Conservation (phyloP, 2,113 vertebrate genomes). For the Theristicus caerulescens region DNA sequence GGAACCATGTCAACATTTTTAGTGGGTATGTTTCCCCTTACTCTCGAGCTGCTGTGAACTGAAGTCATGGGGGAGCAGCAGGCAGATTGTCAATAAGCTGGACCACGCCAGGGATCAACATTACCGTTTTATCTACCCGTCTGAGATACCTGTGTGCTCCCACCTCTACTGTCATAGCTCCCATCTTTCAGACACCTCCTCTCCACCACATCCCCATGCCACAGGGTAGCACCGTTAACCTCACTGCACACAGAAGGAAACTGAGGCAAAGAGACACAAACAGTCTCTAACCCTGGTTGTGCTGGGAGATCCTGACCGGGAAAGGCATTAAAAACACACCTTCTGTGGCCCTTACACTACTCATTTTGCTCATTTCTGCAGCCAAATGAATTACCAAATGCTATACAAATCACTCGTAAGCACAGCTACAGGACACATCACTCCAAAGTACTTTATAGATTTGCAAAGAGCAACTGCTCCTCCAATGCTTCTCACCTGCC, state of each 20-base stretch:
- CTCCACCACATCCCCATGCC: background rate
- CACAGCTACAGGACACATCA: background rate
- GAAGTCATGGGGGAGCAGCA: background rate
- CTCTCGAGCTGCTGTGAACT: background rate
- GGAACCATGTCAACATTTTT: slow-evolving; percentile 53
- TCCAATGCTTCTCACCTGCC: background rate
- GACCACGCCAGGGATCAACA: background rate
- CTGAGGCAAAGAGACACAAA: background rate
- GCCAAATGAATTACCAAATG: background rate
- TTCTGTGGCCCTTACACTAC: background rate
- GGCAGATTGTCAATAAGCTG: background rate
- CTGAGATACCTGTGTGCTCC: background rate
- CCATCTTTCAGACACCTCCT: background rate
- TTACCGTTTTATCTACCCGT: background rate
- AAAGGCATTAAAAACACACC: background rate
- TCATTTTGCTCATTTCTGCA: background rate
- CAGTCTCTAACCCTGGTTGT: background rate
- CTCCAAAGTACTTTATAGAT: background rate
- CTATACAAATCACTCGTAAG: accelerated
- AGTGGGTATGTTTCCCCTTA: slow-evolving; percentile 27
- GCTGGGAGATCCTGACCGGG: background rate
- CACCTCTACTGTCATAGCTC: background rate
- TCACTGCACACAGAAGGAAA: background rate
- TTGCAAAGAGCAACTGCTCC: background rate
- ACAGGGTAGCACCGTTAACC: background rate